A percentile compares a stretch with the other conserved stretches of the same genome.
Conservation (phyloP, 2,113 vertebrate species). For the Glareola pratincola region DNA sequence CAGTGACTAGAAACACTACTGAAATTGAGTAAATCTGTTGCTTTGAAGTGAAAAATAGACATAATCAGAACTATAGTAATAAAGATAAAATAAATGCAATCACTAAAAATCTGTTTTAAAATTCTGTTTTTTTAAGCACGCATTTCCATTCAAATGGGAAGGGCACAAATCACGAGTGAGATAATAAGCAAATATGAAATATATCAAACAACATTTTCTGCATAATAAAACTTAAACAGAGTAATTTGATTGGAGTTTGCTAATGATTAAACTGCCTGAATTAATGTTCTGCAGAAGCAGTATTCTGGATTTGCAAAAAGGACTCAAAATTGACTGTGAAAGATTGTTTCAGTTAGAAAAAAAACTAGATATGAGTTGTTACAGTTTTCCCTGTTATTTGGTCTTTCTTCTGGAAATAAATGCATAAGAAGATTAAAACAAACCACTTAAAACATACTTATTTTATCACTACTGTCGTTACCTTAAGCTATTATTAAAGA, state of each 20-base stretch:
- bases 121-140: not conserved
- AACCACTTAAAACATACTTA: not conserved
- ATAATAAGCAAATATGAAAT: not conserved
- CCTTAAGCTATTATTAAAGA: not conserved
- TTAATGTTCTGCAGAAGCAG: slow-evolving; percentile 4
- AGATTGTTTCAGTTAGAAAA: not conserved
- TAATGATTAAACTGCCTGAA: not conserved
- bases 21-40: not conserved
- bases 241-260: not conserved
- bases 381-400: not conserved
- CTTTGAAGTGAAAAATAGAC: not conserved
- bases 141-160: not conserved
- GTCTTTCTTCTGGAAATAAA: not conserved
- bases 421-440: not conserved
- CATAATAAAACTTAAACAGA: not conserved
- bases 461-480: not conserved
- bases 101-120: not conserved
- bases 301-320: not conserved
- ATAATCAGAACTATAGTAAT: not conserved
- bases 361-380: not conserved
- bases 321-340: not conserved
- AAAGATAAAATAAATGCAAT: not conserved
- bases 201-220: not conserved
- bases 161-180: not conserved
- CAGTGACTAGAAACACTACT: not conserved